phyloP scores from a whole-genome alignment of 2,888 invertebrate genomes.

The Pyrrhosoma nymphula region DNA sequence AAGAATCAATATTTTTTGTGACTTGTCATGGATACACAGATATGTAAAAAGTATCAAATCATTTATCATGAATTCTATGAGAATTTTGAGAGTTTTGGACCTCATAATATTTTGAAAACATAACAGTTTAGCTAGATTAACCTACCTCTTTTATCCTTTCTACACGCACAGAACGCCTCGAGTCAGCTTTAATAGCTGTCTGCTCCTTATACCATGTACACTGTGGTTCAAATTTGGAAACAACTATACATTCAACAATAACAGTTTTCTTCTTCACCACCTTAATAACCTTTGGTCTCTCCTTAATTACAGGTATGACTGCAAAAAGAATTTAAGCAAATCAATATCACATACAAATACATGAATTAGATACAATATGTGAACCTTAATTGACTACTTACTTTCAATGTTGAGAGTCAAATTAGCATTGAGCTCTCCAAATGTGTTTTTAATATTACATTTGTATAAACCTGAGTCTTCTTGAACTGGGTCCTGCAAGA shows the following conservation, averaged over 20 bases:
- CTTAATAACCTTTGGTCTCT: conserved; percentile 94
- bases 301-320: conserved; percentile 96
- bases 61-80: no score
- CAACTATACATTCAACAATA: conserved; percentile 95
- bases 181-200: conserved; percentile 87
- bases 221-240: conserved; percentile 95
- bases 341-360: neutral
- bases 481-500: conserved; percentile 89
- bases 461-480: conserved; percentile 99
- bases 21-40: no score
- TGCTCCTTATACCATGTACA: conserved; percentile 96
- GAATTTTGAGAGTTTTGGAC: no score
- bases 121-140: neutral
- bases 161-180: conserved; percentile 87
- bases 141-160: conserved; percentile 89
- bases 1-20: no score
- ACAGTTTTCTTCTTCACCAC: conserved; percentile 95
- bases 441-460: conserved; percentile 97
- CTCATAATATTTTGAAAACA: no score
- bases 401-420: conserved; percentile 98
- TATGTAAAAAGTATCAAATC: no score
- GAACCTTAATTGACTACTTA: conserved; percentile 79
- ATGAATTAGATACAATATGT: conserved; percentile 45
- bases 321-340: conserved; percentile 72
- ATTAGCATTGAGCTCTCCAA: conserved; percentile 98